Percentiles rank a stretch among this genome's conserved stretches.
Evolutionary conservation across 2,113 vertebrate genomes (phyloP).

Genomic region (Empidonax traillii): DNA sequence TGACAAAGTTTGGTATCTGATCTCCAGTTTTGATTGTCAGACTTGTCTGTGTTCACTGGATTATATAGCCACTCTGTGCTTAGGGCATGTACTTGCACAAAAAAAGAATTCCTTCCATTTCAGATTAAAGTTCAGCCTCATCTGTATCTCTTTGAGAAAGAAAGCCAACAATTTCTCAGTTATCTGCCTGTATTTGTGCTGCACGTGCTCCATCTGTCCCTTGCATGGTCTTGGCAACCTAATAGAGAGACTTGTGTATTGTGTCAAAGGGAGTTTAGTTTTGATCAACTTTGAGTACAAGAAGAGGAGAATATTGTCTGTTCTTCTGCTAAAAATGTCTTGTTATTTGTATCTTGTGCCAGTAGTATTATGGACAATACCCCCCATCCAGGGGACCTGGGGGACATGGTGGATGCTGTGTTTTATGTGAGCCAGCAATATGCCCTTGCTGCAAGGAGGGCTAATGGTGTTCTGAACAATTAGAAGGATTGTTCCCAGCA

Average conservation of each 20-base stretch:
- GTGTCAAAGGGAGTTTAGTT: background rate
- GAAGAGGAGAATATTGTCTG: background rate
- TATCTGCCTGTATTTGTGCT: background rate
- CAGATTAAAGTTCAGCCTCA: background rate
- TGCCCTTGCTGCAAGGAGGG: background rate
- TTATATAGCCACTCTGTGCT: background rate
- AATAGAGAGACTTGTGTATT: background rate
- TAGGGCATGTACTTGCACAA: background rate
- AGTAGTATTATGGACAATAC: background rate
- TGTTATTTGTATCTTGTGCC: background rate
- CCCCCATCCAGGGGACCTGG: background rate
- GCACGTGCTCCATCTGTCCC: background rate
- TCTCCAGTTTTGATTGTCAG: background rate
- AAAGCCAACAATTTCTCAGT: background rate
- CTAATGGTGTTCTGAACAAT: background rate
- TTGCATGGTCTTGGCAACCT: background rate
- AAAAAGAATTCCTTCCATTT: background rate
- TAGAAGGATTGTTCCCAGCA: background rate
- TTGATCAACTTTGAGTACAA: background rate
- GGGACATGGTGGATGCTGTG: accelerated
- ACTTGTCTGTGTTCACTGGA: background rate
- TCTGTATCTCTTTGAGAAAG: background rate
- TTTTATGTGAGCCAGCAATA: background rate
- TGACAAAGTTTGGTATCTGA: background rate
- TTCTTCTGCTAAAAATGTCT: background rate